Evolutionary conservation across 2,888 invertebrate species (phyloP), one percentile per base, ranked within the genome.

Genomic region (Eilema depressum): DNA sequence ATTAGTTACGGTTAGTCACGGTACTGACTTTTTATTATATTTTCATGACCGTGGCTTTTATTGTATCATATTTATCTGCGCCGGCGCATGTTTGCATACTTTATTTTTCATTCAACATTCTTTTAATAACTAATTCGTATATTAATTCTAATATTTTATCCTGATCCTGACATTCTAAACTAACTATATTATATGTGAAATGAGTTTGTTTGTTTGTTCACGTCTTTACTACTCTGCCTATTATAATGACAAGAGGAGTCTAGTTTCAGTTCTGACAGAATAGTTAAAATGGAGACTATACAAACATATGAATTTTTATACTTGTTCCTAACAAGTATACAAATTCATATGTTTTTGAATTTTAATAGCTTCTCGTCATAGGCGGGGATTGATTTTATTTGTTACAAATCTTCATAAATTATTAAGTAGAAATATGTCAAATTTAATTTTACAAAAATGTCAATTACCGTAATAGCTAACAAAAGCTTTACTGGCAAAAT

Each of bases 11-110:
- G 53, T 53, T 20, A 53, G 53, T 53, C 53, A 53, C 53, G 53
- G 53, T 53, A 53, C 53, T 53, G n/a, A 53, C 0, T 53, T 53
- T 53, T 53, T 53, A 53, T 53, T 53, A n/a, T 53, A 53, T n/a
- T 53, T n/a, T 53, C 53, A 53, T 53, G 53, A 53, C 53, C 53
- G 53, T 53, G n/a, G 53, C 53, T 53, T 53, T 53, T 53, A 53
- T 53, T 53, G 53, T 53, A 53, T 53, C 53, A n/a, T 53, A 53
- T 37, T 37, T 14, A 53, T 53, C n/a, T n/a, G 53, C n/a, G 53
- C n/a, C 20, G 53, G 53, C 53, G n/a, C 53, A 53, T 20, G 1
- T 53, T 53, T 53, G 53, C 53, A 53, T n/a, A n/a, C n/a, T 53
- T 53, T 41, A 41, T 53, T 53, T 53, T 53, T 53, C n/a, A n/a